A percentile compares a stretch with the other conserved stretches of the same genome.
phyloP scores from a whole-genome alignment of 92 coral and sea anemone species.

The Zoanthus sociatus region DNA sequence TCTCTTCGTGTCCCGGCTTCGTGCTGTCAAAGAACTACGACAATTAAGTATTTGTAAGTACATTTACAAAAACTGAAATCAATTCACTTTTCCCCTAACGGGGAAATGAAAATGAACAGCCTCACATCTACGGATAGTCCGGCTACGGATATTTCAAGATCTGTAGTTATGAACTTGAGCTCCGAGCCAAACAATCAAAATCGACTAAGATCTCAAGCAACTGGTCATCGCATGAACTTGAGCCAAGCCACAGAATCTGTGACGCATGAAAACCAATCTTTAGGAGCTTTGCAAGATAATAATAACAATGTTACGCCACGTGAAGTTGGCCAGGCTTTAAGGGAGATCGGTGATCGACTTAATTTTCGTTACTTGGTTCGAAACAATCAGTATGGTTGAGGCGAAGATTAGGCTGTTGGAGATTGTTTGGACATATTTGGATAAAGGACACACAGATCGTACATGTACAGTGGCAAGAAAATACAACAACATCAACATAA shows the following conservation, averaged over 20 bases:
- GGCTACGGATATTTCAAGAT: conserved; percentile 17
- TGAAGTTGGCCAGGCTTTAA: conserved; percentile 80
- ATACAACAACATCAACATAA: not conserved
- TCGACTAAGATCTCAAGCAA: conserved; percentile 27
- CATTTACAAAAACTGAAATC: conserved; percentile 15
- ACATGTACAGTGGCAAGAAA: conserved; percentile 11
- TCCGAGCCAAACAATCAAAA: conserved; percentile 35
- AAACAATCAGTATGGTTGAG: conserved; percentile 63
- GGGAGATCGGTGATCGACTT: conserved; percentile 85
- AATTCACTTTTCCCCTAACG: conserved; percentile 22
- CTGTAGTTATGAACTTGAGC: conserved; percentile 34
- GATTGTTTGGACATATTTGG: not conserved
- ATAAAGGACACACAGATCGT: not conserved
- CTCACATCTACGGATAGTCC: conserved; percentile 22
- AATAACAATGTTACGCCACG: conserved; percentile 85
- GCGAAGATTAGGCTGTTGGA: not conserved
- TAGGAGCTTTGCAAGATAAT: conserved; percentile 65
- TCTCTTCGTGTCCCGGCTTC: not conserved
- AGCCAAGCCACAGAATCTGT: conserved; percentile 66
- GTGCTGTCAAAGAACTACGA: not conserved
- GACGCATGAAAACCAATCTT: conserved; percentile 76
- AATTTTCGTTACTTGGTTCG: conserved; percentile 63
- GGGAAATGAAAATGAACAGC: conserved; percentile 47
- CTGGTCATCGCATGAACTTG: conserved; percentile 35
- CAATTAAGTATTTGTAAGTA: not conserved